Conservation (phyloP, 2,888 invertebrate species). For the Drosophila anceps region DNA sequence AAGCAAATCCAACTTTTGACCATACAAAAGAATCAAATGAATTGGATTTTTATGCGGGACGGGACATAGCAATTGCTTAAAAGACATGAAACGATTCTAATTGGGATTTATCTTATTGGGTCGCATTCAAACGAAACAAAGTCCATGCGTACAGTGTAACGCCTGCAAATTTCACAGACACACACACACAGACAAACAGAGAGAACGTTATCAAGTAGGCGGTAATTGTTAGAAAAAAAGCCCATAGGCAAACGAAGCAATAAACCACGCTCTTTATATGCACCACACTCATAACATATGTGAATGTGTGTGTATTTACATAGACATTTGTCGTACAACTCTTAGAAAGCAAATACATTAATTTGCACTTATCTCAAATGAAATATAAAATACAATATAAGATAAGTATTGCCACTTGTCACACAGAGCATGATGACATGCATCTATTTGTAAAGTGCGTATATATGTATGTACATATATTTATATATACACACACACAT, state of each 20-base stretch:
- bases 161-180: slow-evolving; percentile 20
- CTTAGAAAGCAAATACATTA: neutral
- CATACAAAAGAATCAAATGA: neutral
- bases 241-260: slow-evolving; percentile 4
- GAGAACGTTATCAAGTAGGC: slow-evolving; percentile 21
- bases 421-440: slow-evolving; percentile 15
- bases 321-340: slow-evolving; percentile 12
- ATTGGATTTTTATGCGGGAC: slow-evolving; percentile 23
- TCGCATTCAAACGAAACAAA: slow-evolving; percentile 29
- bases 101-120: slow-evolving; percentile 59
- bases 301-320: neutral
- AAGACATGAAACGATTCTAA: neutral
- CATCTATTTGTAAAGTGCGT: slow-evolving; percentile 5
- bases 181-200: slow-evolving; percentile 3
- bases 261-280: neutral
- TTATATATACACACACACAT: neutral
- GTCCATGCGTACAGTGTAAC: slow-evolving; percentile 16
- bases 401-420: slow-evolving; percentile 15
- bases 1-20: neutral
- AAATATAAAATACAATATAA: neutral
- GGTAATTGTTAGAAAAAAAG: slow-evolving; percentile 3
- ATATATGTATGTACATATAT: neutral
- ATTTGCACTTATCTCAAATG: slow-evolving; percentile 15
- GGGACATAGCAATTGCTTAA: slow-evolving; percentile 12
- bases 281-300: neutral